Conservation (phyloP, 1,140 invertebrate species). For the Stratiolaelaps scimitus region DNA sequence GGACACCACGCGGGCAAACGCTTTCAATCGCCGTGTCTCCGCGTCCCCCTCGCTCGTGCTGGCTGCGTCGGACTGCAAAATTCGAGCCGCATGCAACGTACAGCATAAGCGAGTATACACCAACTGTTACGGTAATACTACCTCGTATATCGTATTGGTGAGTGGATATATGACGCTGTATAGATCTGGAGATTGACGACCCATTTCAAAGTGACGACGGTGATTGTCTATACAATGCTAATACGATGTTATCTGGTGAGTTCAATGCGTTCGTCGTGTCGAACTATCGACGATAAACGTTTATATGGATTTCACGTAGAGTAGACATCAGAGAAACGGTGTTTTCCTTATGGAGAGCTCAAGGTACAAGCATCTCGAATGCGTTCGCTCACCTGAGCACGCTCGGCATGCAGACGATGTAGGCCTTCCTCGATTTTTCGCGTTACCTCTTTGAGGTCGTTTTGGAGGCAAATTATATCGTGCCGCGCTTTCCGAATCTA, state of each 20-base stretch:
- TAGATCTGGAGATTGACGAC: no score
- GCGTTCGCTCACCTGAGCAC: constrained; percentile 34
- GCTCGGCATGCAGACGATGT: constrained; percentile 45
- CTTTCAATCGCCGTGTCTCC: constrained; percentile 36
- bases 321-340: neutral
- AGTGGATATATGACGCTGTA: constrained; percentile 27
- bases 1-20: constrained; percentile 58
- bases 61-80: no score
- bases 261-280: no score
- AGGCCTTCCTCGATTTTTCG: constrained; percentile 65
- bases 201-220: no score
- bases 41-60: no score
- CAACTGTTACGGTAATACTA: no score
- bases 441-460: constrained; percentile 75
- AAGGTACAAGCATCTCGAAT: constrained; percentile 9
- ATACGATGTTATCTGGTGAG: no score
- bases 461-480: constrained; percentile 76
- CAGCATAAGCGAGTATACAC: no score
- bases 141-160: no score
- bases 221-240: no score
- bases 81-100: constrained; percentile 3
- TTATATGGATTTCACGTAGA: neutral
- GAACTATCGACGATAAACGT: no score
- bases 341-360: no score
- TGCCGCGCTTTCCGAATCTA: constrained; percentile 65